Conservation (phyloP, 2,797 vertebrate genomes). For the Sternotherus odoratus region DNA sequence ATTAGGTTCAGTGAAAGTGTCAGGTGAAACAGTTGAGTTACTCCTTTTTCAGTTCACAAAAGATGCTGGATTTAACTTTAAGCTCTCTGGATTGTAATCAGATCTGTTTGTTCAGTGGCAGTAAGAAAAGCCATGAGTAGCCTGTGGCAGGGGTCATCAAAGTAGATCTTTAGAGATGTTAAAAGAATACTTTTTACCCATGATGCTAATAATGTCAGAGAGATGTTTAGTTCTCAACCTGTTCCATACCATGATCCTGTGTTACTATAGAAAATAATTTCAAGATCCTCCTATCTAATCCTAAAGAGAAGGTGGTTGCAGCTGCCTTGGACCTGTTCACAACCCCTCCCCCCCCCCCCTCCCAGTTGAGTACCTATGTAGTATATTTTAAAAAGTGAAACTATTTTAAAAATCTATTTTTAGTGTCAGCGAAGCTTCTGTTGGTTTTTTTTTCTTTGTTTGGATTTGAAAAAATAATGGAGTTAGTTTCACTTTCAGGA, state of each 20-base stretch:
- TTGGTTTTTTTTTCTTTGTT: not conserved
- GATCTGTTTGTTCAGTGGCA: conserved; percentile 51
- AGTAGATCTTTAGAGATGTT: conserved; percentile 25
- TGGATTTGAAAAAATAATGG: not conserved
- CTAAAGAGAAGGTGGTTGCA: not conserved
- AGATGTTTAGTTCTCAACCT: not conserved
- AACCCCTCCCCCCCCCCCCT: too few species aligned
- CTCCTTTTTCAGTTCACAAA: not conserved
- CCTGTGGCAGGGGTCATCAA: not conserved
- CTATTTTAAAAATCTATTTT: not conserved
- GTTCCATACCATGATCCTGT: not conserved
- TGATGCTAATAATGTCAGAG: not conserved
- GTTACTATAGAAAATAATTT: not conserved
- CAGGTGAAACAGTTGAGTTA: not conserved
- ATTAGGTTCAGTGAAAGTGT: conserved; percentile 30
- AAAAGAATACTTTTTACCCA: conserved; percentile 34
- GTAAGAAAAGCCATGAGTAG: not conserved
- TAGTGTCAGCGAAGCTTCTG: not conserved
- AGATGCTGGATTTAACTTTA: conserved; percentile 45
- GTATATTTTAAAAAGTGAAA: not conserved
- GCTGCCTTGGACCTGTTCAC: not conserved
- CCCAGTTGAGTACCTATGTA: not conserved
- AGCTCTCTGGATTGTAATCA: not conserved
- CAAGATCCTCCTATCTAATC: not conserved
- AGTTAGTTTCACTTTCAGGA: not conserved